Conservation (phyloP, 2,113 vertebrate species). For the Plecotus auritus region DNA sequence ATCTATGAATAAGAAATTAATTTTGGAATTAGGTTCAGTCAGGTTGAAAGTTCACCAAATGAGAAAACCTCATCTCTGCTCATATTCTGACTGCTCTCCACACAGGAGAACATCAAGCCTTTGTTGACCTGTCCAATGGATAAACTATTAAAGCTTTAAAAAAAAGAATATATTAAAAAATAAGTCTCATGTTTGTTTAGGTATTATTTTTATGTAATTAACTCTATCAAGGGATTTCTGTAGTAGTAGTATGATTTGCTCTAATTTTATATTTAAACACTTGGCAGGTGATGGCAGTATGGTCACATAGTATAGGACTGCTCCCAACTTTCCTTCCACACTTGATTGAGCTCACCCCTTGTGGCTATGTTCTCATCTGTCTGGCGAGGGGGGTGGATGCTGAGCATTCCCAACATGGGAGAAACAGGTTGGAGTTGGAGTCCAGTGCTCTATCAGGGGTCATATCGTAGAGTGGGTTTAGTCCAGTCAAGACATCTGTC, state of each 20-base stretch:
- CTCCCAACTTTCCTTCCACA: neutral
- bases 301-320: neutral
- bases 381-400: neutral
- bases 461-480: neutral
- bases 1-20: conserved; percentile 84
- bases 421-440: neutral
- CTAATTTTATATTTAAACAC: neutral
- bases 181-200: neutral
- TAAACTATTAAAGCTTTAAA: conserved; percentile 35
- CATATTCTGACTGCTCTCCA: conserved; percentile 2
- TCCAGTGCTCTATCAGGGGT: neutral
- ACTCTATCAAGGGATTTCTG: neutral
- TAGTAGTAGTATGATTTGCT: neutral
- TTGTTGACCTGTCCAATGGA: neutral
- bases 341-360: too few species aligned
- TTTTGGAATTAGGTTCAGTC: conserved; percentile 78
- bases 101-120: neutral
- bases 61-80: conserved; percentile 70
- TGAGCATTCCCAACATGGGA: neutral
- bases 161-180: neutral
- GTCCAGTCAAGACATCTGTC: neutral
- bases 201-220: neutral
- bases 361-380: neutral
- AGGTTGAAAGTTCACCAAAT: conserved; percentile 68
- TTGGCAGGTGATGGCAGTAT: neutral